Conservation (phyloP, 2,888 invertebrate species). For the Tachystola acroxantha region DNA sequence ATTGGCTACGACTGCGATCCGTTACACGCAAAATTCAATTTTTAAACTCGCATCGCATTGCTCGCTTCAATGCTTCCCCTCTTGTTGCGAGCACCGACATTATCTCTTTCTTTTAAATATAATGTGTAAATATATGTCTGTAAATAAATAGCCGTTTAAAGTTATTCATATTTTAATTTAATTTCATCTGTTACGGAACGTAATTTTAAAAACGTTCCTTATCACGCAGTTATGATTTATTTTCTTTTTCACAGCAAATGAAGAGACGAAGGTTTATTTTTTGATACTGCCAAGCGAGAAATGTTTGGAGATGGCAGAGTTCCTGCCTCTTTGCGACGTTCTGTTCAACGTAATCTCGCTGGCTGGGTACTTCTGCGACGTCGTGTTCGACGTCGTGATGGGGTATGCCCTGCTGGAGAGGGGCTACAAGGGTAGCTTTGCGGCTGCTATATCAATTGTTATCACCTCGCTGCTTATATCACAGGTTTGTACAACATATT, state of each 20-base stretch:
- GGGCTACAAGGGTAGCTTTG: constrained; percentile 81
- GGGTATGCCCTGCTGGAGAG: constrained; percentile 88
- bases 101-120: too few relatives aligned
- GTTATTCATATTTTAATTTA: too few relatives aligned
- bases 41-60: too few relatives aligned
- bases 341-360: constrained; percentile 94
- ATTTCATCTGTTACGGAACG: constrained; percentile 4
- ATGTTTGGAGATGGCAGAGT: constrained; percentile 83
- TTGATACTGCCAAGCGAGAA: constrained; percentile 33
- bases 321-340: constrained; percentile 93
- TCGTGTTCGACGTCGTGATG: constrained; percentile 92
- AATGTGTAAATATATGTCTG: too few relatives aligned
- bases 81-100: too few relatives aligned
- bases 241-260: constrained; percentile 26
- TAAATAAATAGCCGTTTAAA: too few relatives aligned
- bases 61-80: too few relatives aligned
- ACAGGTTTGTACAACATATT: constrained; percentile 77
- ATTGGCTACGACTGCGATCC: constrained; percentile 23
- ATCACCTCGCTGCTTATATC: constrained; percentile 85
- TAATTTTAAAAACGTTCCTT: constrained; percentile 6
- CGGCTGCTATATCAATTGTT: constrained; percentile 84
- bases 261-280: constrained; percentile 18
- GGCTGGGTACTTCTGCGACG: constrained; percentile 93
- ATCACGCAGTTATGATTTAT: constrained; percentile 8
- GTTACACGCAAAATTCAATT: constrained; percentile 10